Conservation (phyloP, 2,797 vertebrate genomes). For the Oreochromis mossambicus region DNA sequence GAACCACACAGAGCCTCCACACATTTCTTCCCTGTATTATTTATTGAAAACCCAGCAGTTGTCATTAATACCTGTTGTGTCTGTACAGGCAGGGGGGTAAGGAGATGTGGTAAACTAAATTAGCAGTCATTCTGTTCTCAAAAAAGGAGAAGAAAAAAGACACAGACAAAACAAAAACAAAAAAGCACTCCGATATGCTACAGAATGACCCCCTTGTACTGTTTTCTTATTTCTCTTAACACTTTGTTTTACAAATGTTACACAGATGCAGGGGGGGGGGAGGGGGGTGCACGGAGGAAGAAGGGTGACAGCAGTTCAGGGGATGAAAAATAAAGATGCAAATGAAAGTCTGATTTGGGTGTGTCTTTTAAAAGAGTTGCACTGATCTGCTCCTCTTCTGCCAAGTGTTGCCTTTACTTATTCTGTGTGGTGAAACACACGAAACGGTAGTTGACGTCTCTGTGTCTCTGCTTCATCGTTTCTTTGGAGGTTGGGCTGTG, state of each 20-base stretch:
- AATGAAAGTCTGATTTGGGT: conserved; percentile 15
- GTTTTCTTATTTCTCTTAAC: conserved; percentile 30
- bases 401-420: conserved; percentile 29
- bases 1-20: background rate
- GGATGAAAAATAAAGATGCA: background rate
- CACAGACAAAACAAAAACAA: conserved; percentile 8
- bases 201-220: conserved; percentile 39
- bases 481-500: conserved; percentile 80
- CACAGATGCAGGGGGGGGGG: conserved; percentile 14
- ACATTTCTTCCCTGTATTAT: conserved; percentile 62
- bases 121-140: conserved; percentile 55
- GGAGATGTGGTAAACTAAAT: conserved; percentile 39
- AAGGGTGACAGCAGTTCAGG: conserved; percentile 34
- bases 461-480: conserved; percentile 69
- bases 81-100: conserved; percentile 38
- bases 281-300: background rate
- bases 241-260: conserved; percentile 62
- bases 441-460: background rate
- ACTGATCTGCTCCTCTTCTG: conserved; percentile 26
- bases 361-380: conserved; percentile 30
- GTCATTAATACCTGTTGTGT: conserved; percentile 56
- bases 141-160: background rate
- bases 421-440: conserved; percentile 7
- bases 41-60: conserved; percentile 79
- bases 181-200: conserved; percentile 44